These are phyloP conservation scores for Varroa destructor DNA, from an alignment of 1,140 invertebrate genomes.

Conservation along the genomic window DNA sequence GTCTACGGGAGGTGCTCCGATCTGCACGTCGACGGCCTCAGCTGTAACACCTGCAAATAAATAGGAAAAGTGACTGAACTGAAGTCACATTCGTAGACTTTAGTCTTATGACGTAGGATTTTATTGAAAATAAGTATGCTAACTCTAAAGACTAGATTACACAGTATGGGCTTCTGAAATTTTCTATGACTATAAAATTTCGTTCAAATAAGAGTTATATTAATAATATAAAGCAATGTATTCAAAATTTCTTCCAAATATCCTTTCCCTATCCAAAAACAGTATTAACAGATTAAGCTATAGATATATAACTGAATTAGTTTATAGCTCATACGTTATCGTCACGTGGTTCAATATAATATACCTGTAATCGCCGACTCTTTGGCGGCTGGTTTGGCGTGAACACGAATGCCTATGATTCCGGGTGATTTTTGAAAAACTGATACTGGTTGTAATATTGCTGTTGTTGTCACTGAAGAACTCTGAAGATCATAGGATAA, in stretches of 20 bases:
- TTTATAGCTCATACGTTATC: too few relatives aligned
- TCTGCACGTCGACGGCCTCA: constrained; percentile 51
- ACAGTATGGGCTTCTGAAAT: not conserved
- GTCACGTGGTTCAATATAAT: not conserved
- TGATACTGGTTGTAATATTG: not conserved
- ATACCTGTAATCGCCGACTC: constrained; percentile 55
- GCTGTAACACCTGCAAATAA: constrained; percentile 39
- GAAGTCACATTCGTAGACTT: constrained; percentile 23
- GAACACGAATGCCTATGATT: constrained; percentile 38
- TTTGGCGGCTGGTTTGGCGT: constrained; percentile 63
- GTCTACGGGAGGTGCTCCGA: constrained; percentile 59
- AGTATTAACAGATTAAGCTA: constrained; percentile 29
- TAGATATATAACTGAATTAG: constrained; percentile 1
- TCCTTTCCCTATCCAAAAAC: not conserved
- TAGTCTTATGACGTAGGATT: constrained; percentile 29
- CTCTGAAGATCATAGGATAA: too few relatives aligned
- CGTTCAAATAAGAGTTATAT: too few relatives aligned
- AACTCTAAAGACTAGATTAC: not conserved
- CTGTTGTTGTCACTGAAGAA: too few relatives aligned
- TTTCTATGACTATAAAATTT: constrained; percentile 1
- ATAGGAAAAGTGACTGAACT: constrained; percentile 28
- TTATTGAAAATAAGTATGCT: constrained; percentile 32
- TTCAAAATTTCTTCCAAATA: too few relatives aligned
- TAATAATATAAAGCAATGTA: too few relatives aligned
- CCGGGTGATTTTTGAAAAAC: constrained; percentile 1